Base-by-base conservation (phyloP, 2,113 vertebrate species). In the Machaerirhynchus nigripectus region DNA sequence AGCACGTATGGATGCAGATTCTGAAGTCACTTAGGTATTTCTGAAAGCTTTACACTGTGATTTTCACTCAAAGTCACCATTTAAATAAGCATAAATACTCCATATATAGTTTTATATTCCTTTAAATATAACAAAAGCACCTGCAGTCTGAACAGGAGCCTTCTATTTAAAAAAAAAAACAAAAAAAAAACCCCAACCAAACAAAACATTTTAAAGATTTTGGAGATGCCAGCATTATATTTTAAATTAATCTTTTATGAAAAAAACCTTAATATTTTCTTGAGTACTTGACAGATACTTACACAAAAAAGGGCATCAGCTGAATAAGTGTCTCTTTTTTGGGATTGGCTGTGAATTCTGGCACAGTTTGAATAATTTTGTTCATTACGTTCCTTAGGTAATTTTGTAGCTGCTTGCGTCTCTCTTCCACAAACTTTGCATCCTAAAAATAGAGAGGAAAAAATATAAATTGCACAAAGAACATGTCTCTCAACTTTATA, bases 301-400 rank as follows among this genome's bases (percentile, higher is more conserved):
- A 99, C 99, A 98, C 91, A 80, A 99, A 99, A 98, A 99, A 99
- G 84, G 99, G 99, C 97, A 99, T 98, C 96, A 99, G 97, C 67
- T 98, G 98, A 87, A 98, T 97, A 73, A 99, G 98, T 33, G 98
- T 98, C 96, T 99, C 99, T 95, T 99, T 99, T 97, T 98, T 98
- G 94, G 99, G 99, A 56, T 77, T 98, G 97, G 98, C 96, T 27
- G 98, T 97, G 94, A 99, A 99, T 97, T 99, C 99, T 15, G 99
- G 99, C 95, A 99, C 98, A 30, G 98, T 98, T 97, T 99, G 99
- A 97, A 99, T 98, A 91, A 99, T 97, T 97, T 99, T 99, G 98
- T 99, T 99, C 99, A 99, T 99, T 97, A 99, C 98, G 6, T 95
- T 99, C 81, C 99, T 99, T 91, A 99, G 98, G 98, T 99, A 99